phyloP scores from a whole-genome alignment of 2,113 vertebrate species.

The Crotalus horridus region DNA sequence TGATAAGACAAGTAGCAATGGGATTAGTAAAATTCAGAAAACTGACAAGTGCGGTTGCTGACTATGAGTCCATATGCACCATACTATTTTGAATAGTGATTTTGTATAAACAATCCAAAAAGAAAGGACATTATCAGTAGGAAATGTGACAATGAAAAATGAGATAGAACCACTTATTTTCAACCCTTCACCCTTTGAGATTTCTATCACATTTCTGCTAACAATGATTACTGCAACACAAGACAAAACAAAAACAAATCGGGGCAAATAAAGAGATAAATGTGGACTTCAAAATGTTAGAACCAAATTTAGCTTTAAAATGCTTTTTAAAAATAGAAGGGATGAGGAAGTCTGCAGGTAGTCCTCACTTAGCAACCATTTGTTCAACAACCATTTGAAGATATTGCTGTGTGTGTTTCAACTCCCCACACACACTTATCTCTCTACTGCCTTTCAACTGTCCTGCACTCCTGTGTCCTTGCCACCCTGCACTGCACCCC shows the following conservation, averaged over 20 bases:
- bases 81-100: neutral
- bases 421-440: neutral
- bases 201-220: neutral
- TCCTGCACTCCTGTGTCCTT: neutral
- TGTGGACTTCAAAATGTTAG: neutral
- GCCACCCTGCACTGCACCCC: neutral
- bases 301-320: neutral
- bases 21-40: neutral
- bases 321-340: neutral
- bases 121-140: neutral
- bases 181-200: neutral
- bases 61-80: neutral
- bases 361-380: neutral
- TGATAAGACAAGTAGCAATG: neutral
- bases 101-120: neutral
- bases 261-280: neutral
- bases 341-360: neutral
- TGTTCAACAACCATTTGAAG: neutral
- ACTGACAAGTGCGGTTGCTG: neutral
- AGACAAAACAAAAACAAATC: neutral
- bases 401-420: neutral
- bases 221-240: neutral
- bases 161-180: neutral
- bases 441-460: neutral
- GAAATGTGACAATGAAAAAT: neutral